Conservation (phyloP, 2,113 vertebrate genomes). For the Aphelocoma coerulescens region DNA sequence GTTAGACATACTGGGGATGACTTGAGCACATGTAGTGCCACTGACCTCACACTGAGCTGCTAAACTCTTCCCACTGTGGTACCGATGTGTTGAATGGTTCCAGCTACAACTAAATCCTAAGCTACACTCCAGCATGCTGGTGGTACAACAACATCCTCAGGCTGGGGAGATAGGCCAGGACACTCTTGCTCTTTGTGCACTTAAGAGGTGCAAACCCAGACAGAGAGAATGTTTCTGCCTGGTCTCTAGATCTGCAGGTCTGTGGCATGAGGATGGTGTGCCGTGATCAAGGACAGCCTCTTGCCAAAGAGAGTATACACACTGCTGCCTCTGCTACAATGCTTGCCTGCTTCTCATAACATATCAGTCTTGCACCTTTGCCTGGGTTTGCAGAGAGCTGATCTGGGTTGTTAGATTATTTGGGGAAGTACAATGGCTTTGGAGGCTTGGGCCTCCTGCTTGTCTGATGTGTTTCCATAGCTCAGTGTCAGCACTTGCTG, state of each 20-base stretch:
- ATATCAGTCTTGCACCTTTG: background rate
- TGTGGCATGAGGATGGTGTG: background rate
- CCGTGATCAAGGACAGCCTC: background rate
- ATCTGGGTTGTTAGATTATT: background rate
- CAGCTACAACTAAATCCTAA: background rate
- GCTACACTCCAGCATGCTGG: background rate
- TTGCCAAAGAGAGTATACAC: background rate
- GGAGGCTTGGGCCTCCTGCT: background rate
- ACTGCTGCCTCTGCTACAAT: rapidly evolving
- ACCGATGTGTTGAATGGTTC: background rate
- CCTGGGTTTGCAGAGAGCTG: background rate
- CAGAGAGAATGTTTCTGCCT: background rate
- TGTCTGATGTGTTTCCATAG: background rate
- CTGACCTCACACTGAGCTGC: background rate
- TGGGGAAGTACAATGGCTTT: background rate
- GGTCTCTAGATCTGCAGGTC: background rate
- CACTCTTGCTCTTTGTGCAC: background rate
- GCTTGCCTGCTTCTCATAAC: background rate
- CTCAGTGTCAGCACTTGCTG: background rate
- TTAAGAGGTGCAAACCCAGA: background rate
- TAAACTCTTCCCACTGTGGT: background rate
- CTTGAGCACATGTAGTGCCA: background rate
- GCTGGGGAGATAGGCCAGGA: background rate
- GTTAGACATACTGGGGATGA: background rate
- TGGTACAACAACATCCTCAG: background rate